Conservation (phyloP, 2,888 invertebrate species). For the Cryptocephalus moraei region DNA sequence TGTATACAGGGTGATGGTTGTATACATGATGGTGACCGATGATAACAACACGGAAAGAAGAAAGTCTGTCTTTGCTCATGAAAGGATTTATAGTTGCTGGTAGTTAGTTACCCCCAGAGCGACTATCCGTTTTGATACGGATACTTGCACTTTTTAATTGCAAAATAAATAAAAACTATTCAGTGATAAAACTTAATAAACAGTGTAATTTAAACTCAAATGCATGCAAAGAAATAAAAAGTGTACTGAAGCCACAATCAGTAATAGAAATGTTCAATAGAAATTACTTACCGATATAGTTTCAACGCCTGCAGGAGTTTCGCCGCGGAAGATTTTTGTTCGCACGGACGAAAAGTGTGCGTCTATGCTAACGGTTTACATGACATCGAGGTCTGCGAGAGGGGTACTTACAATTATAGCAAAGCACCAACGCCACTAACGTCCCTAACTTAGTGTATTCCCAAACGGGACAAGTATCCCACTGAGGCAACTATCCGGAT, state of each 20-base stretch:
- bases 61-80: no score
- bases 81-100: neutral
- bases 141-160: neutral
- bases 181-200: neutral
- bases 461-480: neutral
- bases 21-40: no score
- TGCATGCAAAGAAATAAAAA: neutral
- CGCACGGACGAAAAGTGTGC: no score
- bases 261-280: neutral
- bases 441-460: neutral
- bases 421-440: neutral
- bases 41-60: no score
- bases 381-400: neutral
- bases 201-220: neutral
- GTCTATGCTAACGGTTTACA: neutral
- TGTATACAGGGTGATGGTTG: no score
- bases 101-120: neutral
- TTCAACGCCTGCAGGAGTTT: neutral
- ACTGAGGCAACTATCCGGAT: neutral
- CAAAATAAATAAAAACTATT: neutral
- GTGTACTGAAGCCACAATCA: neutral
- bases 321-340: neutral
- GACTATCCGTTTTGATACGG: neutral
- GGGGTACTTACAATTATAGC: neutral
- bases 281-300: neutral